Percentiles rank a stretch among this genome's conserved stretches.
phyloP scores from a whole-genome alignment of 2,113 vertebrate species.

The Rana temporaria region DNA sequence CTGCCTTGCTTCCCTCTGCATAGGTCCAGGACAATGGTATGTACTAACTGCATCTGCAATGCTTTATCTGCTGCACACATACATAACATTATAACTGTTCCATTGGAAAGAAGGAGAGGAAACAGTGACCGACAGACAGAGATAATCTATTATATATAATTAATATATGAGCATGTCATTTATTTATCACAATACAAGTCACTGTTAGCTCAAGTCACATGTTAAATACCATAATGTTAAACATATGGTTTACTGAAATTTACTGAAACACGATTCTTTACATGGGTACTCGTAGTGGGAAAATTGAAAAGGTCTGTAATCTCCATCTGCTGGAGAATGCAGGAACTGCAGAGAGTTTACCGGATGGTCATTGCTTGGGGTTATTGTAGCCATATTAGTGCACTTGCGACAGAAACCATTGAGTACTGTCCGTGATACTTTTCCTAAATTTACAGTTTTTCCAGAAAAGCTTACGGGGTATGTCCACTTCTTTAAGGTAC shows the following conservation, averaged over 20 bases:
- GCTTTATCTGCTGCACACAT: constrained; percentile 72
- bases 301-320: not conserved
- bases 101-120: constrained; percentile 76
- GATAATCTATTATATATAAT: not conserved
- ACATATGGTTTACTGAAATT: not conserved
- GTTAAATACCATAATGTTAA: not conserved
- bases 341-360: not conserved
- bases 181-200: not conserved
- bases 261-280: too few relatives aligned
- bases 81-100: constrained; percentile 42
- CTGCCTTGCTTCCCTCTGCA: constrained; percentile 86
- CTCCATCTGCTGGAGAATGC: not conserved
- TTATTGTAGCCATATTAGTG: too few relatives aligned
- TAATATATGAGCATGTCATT: not conserved
- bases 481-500: too few relatives aligned
- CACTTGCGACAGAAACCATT: too few relatives aligned
- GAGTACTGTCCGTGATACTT: too few relatives aligned
- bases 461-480: too few relatives aligned
- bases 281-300: too few relatives aligned
- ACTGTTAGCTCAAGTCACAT: not conserved
- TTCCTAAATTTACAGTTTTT: too few relatives aligned
- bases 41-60: constrained; percentile 83
- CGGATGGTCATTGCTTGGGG: not conserved
- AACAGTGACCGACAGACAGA: constrained; percentile 45
- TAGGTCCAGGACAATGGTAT: constrained; percentile 94